phyloP scores from a whole-genome alignment of 2,888 invertebrate genomes.

The Thecocarcelia acutangulata region DNA sequence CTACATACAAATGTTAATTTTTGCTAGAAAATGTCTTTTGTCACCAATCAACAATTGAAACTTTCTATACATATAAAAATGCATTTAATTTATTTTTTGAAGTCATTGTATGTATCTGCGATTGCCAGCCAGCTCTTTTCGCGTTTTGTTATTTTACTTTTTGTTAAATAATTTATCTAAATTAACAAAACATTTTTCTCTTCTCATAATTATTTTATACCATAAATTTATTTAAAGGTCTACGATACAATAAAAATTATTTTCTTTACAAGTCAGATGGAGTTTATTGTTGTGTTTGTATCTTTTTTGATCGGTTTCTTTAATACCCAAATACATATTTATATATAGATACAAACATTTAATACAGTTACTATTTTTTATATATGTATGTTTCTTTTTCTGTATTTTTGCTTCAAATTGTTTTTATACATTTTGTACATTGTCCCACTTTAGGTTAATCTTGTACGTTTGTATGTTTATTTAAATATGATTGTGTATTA shows the following conservation, averaged over 20 bases:
- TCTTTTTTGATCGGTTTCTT: slow-evolving; percentile 36
- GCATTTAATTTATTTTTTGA: slow-evolving; percentile 33
- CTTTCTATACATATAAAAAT: slow-evolving; percentile 52
- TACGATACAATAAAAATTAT: slow-evolving; percentile 38
- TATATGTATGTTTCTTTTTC: slow-evolving; percentile 18
- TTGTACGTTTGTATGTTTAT: slow-evolving; percentile 38
- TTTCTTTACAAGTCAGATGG: slow-evolving; percentile 41
- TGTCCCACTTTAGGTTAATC: slow-evolving; percentile 69
- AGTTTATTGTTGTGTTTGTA: background rate
- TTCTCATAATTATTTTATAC: slow-evolving; percentile 22
- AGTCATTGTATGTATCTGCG: slow-evolving; percentile 14
- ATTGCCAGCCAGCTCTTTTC: slow-evolving; percentile 9
- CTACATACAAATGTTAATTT: background rate
- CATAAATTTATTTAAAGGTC: slow-evolving; percentile 50
- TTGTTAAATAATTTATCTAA: slow-evolving; percentile 67
- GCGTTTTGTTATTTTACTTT: slow-evolving; percentile 28
- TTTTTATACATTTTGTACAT: slow-evolving; percentile 57
- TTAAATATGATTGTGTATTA: slow-evolving; percentile 11
- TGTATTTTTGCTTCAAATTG: slow-evolving; percentile 35
- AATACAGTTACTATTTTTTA: slow-evolving; percentile 61
- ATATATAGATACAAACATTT: slow-evolving; percentile 16
- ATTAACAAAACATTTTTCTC: slow-evolving; percentile 57
- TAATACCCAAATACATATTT: slow-evolving; percentile 14
- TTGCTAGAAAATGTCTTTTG: slow-evolving; percentile 27
- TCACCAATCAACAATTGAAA: slow-evolving; percentile 28